Conservation (phyloP, 2,113 vertebrate genomes). For the Sprattus sprattus region DNA sequence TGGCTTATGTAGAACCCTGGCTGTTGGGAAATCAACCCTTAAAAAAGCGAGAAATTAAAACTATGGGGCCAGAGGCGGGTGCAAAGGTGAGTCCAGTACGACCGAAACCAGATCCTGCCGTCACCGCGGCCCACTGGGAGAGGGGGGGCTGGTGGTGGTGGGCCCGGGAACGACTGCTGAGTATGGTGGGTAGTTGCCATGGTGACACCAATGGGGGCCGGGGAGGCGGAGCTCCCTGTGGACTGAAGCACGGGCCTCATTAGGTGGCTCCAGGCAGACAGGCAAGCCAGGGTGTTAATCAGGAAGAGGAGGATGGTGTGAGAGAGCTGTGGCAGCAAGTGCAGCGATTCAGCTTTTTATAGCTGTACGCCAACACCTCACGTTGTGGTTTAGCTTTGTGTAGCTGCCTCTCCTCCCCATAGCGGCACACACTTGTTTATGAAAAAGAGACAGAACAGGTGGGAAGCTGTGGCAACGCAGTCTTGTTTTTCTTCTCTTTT, state of each 20-base stretch:
- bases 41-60: not conserved
- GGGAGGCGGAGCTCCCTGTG: conserved; percentile 48
- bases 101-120: not conserved
- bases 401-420: not conserved
- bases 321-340: conserved; percentile 24
- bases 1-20: too few relatives aligned
- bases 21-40: not conserved
- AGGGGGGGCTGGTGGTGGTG: conserved; percentile 30
- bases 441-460: not conserved
- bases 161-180: conserved; percentile 36
- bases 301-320: conserved; percentile 43
- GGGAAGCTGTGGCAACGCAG: not conserved
- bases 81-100: not conserved
- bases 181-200: conserved; percentile 59
- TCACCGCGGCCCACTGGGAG: conserved; percentile 42
- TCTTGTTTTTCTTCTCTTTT: not conserved
- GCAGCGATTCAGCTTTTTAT: not conserved
- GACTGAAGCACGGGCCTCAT: conserved; percentile 55
- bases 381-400: not conserved
- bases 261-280: conserved; percentile 43
- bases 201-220: conserved; percentile 54
- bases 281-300: conserved; percentile 63
- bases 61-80: not conserved
- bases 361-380: not conserved
- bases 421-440: not conserved